These are phyloP conservation scores for Smutsia gigantea DNA, from an alignment of 2,797 vertebrate species.

Conservation along the genomic window DNA sequence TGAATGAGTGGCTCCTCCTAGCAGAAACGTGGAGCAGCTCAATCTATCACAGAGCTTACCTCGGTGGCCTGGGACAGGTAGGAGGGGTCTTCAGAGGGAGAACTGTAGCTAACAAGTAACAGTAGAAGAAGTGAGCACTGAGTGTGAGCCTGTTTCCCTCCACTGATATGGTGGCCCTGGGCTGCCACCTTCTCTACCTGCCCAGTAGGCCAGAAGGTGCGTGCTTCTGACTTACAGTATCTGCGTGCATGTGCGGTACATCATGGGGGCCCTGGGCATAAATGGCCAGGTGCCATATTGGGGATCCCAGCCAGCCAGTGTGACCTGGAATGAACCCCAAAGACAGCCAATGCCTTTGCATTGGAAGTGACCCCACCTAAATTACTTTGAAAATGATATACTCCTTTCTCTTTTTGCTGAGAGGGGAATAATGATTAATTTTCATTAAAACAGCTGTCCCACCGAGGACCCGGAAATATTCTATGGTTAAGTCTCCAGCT, in stretches of 20 bases:
- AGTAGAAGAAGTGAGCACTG: neutral
- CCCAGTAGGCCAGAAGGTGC: neutral
- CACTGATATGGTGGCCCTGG: fast-evolving
- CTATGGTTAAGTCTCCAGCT: too few species aligned
- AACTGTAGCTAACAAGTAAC: neutral
- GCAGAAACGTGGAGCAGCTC: neutral
- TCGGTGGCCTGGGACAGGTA: fast-evolving
- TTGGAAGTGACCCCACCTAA: neutral
- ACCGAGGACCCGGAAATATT: neutral
- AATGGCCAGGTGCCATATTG: fast-evolving
- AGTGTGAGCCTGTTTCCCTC: neutral
- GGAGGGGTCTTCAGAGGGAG: neutral
- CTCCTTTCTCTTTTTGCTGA: neutral
- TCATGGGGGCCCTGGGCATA: neutral
- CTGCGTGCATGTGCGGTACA: fast-evolving
- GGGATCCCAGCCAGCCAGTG: neutral
- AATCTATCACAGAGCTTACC: too few species aligned
- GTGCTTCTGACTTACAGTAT: neutral
- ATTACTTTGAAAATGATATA: neutral
- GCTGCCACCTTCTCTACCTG: neutral
- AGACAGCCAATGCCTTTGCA: neutral
- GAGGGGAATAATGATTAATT: neutral
- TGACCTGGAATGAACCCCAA: neutral
- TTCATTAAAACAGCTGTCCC: neutral
- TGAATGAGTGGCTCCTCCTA: neutral